These are phyloP conservation scores for Elaphurus davidianus DNA, from an alignment of 2,113 vertebrate genomes.

Conservation along the genomic window DNA sequence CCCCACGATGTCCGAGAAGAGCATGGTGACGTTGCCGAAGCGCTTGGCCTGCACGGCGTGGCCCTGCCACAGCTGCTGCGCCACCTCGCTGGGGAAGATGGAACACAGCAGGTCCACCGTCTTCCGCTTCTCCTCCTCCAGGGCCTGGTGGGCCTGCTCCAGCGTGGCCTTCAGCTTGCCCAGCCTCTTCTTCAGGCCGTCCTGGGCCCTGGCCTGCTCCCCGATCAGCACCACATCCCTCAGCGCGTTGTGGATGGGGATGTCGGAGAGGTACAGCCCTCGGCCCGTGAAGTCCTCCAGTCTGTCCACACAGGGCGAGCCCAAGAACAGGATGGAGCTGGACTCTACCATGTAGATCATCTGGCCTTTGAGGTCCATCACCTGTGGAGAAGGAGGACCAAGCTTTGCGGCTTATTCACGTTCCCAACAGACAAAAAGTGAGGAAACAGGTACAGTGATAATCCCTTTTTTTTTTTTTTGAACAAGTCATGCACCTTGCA, in stretches of 20 bases:
- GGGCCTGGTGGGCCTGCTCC: slow-evolving; percentile 93
- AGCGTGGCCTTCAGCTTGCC: slow-evolving; percentile 96
- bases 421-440: not conserved
- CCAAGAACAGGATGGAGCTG: slow-evolving; percentile 93
- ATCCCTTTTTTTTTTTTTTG: not conserved
- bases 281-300: slow-evolving; percentile 96
- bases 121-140: slow-evolving; percentile 98
- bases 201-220: slow-evolving; percentile 96
- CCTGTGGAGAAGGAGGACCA: slow-evolving; percentile 81
- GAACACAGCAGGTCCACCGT: slow-evolving; percentile 96
- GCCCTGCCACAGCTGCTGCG: slow-evolving; percentile 97
- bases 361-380: slow-evolving; percentile 98
- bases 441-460: not conserved
- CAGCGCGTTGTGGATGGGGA: slow-evolving; percentile 96
- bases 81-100: slow-evolving; percentile 95
- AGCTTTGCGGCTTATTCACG: not conserved
- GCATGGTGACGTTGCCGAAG: slow-evolving; percentile 94
- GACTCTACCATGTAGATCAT: slow-evolving; percentile 99
- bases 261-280: slow-evolving; percentile 96
- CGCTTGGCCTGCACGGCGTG: slow-evolving; percentile 95
- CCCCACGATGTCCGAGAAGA: slow-evolving; percentile 98
- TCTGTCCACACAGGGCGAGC: slow-evolving; percentile 96
- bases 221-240: slow-evolving; percentile 97
- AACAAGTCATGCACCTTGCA: not conserved
- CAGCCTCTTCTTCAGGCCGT: slow-evolving; percentile 95